Conservation (phyloP, 2,888 invertebrate genomes). For the Cheilosia scutellata region DNA sequence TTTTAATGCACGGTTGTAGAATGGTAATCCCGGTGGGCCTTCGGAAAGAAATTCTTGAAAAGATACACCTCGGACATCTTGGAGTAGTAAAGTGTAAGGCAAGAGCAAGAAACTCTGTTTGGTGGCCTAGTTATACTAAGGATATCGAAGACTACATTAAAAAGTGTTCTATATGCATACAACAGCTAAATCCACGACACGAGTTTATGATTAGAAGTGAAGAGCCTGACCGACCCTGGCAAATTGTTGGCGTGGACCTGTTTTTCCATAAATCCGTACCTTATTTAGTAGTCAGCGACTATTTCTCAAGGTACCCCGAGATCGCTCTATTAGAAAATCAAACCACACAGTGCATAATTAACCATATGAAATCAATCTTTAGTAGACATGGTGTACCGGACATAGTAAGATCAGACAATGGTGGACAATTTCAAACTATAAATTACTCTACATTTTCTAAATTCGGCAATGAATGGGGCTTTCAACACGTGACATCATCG, state of each 20-base stretch:
- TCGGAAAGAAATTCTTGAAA: not conserved
- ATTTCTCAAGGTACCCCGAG: not conserved
- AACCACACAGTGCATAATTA: too few species aligned
- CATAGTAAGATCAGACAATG: slow-evolving; percentile 1
- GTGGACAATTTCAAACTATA: slow-evolving; percentile 12
- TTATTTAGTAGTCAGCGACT: not conserved
- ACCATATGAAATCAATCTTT: too few species aligned
- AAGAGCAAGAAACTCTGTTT: slow-evolving; percentile 26
- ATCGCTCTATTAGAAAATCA: not conserved
- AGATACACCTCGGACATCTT: not conserved
- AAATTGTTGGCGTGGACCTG: too few species aligned
- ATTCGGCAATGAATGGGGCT: slow-evolving; percentile 21
- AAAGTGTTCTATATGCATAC: slow-evolving; percentile 17
- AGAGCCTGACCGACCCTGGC: not conserved
- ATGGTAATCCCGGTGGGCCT: too few species aligned
- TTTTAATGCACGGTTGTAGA: too few species aligned
- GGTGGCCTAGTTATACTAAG: slow-evolving; percentile 25
- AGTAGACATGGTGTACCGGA: too few species aligned
- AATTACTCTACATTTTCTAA: not conserved
- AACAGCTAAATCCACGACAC: slow-evolving; percentile 22
- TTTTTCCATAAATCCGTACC: too few species aligned
- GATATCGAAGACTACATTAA: slow-evolving; percentile 10
- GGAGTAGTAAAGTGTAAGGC: slow-evolving; percentile 43
- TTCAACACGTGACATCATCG: slow-evolving; percentile 13
- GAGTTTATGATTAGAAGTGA: slow-evolving; percentile 14